Conservation (phyloP, 2,113 vertebrate genomes). For the Columbina picui region DNA sequence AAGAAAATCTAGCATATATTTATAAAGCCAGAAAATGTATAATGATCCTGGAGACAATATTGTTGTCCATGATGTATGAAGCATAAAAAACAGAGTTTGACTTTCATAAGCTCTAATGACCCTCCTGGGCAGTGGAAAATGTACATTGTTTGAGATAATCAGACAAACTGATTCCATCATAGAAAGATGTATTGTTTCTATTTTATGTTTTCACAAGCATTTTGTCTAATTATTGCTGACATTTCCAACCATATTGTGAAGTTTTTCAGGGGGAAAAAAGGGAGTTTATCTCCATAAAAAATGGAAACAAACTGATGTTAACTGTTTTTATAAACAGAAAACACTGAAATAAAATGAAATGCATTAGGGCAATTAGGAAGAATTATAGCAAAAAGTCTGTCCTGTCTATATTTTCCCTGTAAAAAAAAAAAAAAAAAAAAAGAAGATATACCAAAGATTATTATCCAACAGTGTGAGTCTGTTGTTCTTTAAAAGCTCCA, state of each 20-base stretch:
- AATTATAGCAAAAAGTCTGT: conserved; percentile 44
- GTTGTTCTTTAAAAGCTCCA: conserved; percentile 5
- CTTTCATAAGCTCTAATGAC: conserved; percentile 60
- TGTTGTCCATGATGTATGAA: conserved; percentile 53
- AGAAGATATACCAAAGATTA: background rate
- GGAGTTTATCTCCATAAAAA: conserved; percentile 64
- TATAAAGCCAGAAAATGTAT: conserved; percentile 28
- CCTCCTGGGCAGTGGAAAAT: conserved; percentile 58
- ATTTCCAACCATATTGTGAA: conserved; percentile 54
- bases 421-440: background rate
- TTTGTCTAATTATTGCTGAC: conserved; percentile 71
- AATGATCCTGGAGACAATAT: conserved; percentile 52
- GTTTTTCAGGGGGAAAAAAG: conserved; percentile 34
- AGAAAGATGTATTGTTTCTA: conserved; percentile 49
- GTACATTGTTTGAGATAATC: conserved; percentile 55
- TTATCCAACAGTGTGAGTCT: background rate
- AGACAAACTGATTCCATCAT: conserved; percentile 59
- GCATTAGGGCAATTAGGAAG: conserved; percentile 59
- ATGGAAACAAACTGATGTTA: conserved; percentile 48
- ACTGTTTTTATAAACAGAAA: conserved; percentile 60
- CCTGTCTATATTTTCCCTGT: background rate
- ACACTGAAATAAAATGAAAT: conserved; percentile 57
- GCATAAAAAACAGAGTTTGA: conserved; percentile 64
- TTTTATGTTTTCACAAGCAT: conserved; percentile 60
- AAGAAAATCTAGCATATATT: conserved; percentile 26